Percentiles rank a stretch among this genome's conserved stretches.
Evolutionary conservation across 2,888 invertebrate species (phyloP).

Genomic region (Quadroppia sp.): DNA sequence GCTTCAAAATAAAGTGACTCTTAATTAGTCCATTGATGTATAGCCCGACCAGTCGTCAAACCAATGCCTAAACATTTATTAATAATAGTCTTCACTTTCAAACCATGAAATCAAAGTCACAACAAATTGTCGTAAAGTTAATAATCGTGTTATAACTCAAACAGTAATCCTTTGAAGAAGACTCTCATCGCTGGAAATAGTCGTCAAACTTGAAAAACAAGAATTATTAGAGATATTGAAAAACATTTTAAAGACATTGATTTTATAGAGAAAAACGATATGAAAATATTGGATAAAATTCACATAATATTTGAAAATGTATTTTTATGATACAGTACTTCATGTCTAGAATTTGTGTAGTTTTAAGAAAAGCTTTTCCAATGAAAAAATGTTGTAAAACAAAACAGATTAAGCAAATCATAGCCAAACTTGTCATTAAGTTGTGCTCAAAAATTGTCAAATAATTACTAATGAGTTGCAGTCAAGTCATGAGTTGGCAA

Average conservation of each 20-base stretch:
- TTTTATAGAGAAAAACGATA: background rate
- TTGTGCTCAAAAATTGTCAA: background rate
- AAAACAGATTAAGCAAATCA: slow-evolving; percentile 12
- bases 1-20: slow-evolving; percentile 24
- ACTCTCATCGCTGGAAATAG: background rate
- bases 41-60: background rate
- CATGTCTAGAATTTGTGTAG: no score
- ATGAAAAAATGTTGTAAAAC: background rate
- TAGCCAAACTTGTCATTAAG: background rate
- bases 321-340: background rate
- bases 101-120: background rate
- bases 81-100: background rate
- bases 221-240: background rate
- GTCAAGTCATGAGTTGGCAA: slow-evolving; percentile 14
- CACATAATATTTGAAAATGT: background rate
- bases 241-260: background rate
- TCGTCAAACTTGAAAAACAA: slow-evolving; percentile 16
- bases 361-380: no score
- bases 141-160: no score
- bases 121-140: background rate
- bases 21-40: slow-evolving; percentile 27
- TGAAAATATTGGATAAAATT: no score
- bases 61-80: slow-evolving; percentile 9
- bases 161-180: background rate
- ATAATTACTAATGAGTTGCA: slow-evolving; percentile 8